phyloP scores from a whole-genome alignment of 2,888 invertebrate species.

The Scrobipalpa costella region DNA sequence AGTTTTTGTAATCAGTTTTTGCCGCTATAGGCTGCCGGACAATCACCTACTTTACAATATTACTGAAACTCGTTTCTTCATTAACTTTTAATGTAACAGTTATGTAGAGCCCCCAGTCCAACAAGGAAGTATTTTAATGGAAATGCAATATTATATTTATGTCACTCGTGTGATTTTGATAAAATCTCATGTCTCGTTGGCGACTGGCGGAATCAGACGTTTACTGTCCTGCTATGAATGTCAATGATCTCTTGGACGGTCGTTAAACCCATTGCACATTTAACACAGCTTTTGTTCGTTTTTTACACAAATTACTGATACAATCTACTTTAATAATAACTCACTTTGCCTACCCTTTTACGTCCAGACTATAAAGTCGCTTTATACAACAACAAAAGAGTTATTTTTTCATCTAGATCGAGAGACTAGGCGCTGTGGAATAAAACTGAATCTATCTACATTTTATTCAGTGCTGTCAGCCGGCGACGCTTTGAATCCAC shows the following conservation, averaged over 20 bases:
- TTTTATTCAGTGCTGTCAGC: conserved; percentile 9
- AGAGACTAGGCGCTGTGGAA: neutral
- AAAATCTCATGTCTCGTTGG: neutral
- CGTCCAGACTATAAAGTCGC: neutral
- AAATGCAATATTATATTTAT: conserved; percentile 19
- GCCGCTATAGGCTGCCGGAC: no score
- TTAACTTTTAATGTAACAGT: no score
- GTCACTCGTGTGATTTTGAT: conserved; percentile 19
- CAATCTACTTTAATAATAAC: conserved; percentile 15
- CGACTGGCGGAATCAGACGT: conserved; percentile 10
- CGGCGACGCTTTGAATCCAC: conserved; percentile 11
- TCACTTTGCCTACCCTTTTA: conserved; percentile 14
- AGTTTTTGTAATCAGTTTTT: no score
- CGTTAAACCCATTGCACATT: conserved; percentile 19
- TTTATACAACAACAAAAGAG: neutral
- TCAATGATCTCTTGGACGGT: conserved; percentile 19
- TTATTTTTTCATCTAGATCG: neutral
- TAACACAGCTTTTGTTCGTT: conserved; percentile 16
- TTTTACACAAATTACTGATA: conserved; percentile 19
- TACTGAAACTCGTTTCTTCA: no score
- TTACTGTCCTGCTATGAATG: conserved; percentile 18
- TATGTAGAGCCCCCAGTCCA: no score
- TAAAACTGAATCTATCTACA: conserved; percentile 6
- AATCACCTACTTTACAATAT: no score
- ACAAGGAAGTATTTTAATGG: conserved; percentile 2